These are phyloP conservation scores for Eupithecia exiguata DNA, from an alignment of 2,888 invertebrate species.

Conservation along the genomic window DNA sequence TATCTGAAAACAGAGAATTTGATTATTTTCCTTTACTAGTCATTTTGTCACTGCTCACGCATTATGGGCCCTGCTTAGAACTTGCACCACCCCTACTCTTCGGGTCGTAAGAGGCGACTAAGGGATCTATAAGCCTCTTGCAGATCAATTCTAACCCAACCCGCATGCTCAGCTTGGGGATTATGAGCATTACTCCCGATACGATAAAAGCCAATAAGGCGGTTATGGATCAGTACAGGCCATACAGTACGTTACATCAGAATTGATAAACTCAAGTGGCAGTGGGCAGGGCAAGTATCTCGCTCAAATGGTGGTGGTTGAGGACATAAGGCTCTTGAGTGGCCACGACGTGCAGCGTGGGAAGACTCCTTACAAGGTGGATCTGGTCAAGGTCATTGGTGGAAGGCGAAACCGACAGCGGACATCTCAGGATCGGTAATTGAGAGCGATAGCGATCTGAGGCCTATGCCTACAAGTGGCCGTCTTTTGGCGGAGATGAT, in stretches of 20 bases:
- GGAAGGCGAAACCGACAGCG: background rate
- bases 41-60: background rate
- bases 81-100: too few relatives aligned
- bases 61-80: too few relatives aligned
- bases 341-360: background rate
- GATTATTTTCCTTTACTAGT: background rate
- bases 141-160: too few relatives aligned
- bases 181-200: too few relatives aligned
- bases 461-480: background rate
- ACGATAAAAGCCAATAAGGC: too few relatives aligned
- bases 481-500: background rate
- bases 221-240: too few relatives aligned
- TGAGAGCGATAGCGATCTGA: background rate
- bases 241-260: background rate
- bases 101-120: too few relatives aligned
- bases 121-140: too few relatives aligned
- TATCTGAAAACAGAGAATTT: constrained; percentile 71
- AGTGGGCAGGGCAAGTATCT: background rate
- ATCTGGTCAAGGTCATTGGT: background rate
- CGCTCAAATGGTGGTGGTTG: background rate
- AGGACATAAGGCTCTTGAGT: background rate
- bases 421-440: background rate
- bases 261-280: background rate
- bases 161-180: too few relatives aligned
- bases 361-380: background rate